phyloP scores from a whole-genome alignment of 1,140 invertebrate genomes.

The Musca vetustissima region DNA sequence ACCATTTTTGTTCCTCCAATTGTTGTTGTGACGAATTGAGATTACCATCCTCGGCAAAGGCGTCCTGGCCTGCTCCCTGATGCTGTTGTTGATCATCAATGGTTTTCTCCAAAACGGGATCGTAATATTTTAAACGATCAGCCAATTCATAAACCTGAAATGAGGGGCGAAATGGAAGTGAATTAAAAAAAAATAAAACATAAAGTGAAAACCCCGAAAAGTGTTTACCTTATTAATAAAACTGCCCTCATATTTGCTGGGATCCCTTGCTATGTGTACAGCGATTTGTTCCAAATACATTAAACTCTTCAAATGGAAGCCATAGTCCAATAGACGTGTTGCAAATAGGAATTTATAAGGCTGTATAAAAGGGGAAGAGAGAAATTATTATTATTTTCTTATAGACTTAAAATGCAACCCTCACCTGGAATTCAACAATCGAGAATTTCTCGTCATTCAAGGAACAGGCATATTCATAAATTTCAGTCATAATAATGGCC shows the following conservation, averaged over 20 bases:
- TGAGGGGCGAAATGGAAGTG: neutral
- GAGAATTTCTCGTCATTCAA: slow-evolving; percentile 76
- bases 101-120: slow-evolving; percentile 62
- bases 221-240: slow-evolving; percentile 65
- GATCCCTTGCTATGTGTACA: slow-evolving; percentile 63
- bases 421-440: slow-evolving; percentile 67
- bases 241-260: slow-evolving; percentile 59
- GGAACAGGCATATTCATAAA: slow-evolving; percentile 89
- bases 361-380: slow-evolving; percentile 46
- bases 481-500: slow-evolving; percentile 90
- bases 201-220: neutral
- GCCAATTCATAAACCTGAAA: slow-evolving; percentile 43
- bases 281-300: slow-evolving; percentile 82
- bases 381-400: neutral
- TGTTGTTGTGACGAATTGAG: slow-evolving; percentile 27
- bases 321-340: slow-evolving; percentile 75
- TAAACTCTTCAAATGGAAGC: slow-evolving; percentile 74
- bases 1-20: slow-evolving; percentile 59
- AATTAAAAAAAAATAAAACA: no score
- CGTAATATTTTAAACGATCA: slow-evolving; percentile 73
- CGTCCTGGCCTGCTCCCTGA: neutral
- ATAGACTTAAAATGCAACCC: slow-evolving; percentile 28
- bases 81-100: slow-evolving; percentile 46
- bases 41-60: slow-evolving; percentile 40
- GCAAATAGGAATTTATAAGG: slow-evolving; percentile 75